Evolutionary conservation across 2,113 vertebrate genomes (phyloP), one percentile per base, ranked within the genome.

Genomic region (Notiomystis cincta): DNA sequence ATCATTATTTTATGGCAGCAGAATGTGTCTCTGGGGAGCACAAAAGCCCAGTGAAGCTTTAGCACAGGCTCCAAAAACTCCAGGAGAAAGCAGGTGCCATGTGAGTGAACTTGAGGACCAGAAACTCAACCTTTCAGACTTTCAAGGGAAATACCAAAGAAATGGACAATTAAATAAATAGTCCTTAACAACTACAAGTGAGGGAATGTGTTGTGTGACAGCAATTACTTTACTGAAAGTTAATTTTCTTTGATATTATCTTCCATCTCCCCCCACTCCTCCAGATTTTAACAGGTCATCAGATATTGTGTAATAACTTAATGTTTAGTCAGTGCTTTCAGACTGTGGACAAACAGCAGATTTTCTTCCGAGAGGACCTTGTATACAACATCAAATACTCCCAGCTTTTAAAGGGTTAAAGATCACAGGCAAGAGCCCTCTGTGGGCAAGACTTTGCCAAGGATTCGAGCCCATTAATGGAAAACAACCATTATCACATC

Each of bases 221-320:
- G 37, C 19, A 0, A 5, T 67, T 80, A 18, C 11, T 69, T 60
- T 23, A 51, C 15, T 42, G 15, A 13, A 92, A 80, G 18, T 28
- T 77, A 60, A 31, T 81, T 66, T 44, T 51, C 10, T 48, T 28
- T 48, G 10, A 54, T 44, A 13, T 31, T 66, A 33, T 33, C 2
- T 35, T n/a, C 22, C 42, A n/a, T 30, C 18, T 1, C 2, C 1
- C 4, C 7, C 20, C 6, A n/a, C n/a, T n/a, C 10, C 35, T 7
- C 7, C 18, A 33, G 7, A 38, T 73, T 77, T 84, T 65, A 58
- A 73, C 18, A 56, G 38, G 15, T 77, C 40, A 33, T 42, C 6
- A 24, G 30, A 50, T 48, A 65, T 13, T n/a, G 15, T 35, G 7
- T 25, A 85, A 51, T 47, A 21, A 66, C 10, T 56, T 37, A 24